Evolutionary conservation across 2,888 invertebrate genomes (phyloP), one percentile per base, ranked within the genome.

Genomic region (Papilio elwesi): DNA sequence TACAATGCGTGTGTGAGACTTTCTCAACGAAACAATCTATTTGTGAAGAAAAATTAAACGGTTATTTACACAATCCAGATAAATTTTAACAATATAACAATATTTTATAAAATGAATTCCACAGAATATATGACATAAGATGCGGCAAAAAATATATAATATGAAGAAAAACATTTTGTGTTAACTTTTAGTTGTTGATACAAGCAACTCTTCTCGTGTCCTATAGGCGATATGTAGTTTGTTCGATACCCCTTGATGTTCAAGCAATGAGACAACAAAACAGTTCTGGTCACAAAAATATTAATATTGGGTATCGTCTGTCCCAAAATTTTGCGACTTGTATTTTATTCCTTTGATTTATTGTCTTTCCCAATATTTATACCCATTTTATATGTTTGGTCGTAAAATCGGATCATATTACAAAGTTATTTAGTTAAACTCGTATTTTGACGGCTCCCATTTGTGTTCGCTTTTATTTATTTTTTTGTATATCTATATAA

Each of bases 301-400:
- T 63, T 63, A 63, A 48, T 63, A 47, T 63, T 48, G 47, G 63
- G 47, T 38, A 62, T 62, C 62, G 63, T 15, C 15, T 11, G n/a
- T 15, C 15, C 48, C 43, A 59, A 59, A 38, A 38, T 59, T 63
- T 47, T 63, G 63, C 16, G 48, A 48, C 47, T 63, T 63, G 47
- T 63, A 63, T 63, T 63, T 48, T 63, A 63, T 63, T 47, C 15
- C 48, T 48, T 63, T 63, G 63, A 63, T 63, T 48, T 63, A 63
- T 63, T 59, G 59, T 59, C 38, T 47, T 63, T 47, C 48, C 63
- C 48, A 63, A 63, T 47, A 48, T 63, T 43, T 63, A 47, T 63
- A 63, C 63, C 47, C 63, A 63, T 63, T 63, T 63, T 47, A 63
- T 63, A 47, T 63, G n/a, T 59, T 63, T 47, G 47, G 16, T 63